A percentile compares a stretch with the other conserved stretches of the same genome.
phyloP scores from a whole-genome alignment of 2,888 invertebrate genomes.

The Athalia circularis region DNA sequence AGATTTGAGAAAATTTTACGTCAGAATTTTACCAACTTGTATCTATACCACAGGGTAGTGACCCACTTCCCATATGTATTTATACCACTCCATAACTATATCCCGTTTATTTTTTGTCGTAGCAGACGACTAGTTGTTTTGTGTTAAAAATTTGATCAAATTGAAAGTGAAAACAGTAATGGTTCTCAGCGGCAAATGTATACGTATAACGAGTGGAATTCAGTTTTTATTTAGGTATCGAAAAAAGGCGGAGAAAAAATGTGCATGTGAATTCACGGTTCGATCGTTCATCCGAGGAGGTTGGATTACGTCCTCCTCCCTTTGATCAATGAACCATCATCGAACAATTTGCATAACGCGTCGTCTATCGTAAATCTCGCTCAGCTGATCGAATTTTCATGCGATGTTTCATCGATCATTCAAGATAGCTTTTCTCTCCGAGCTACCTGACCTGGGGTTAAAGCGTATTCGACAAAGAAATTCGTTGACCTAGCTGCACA shows the following conservation, averaged over 20 bases:
- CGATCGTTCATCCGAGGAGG: too few species aligned
- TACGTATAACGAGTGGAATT: background rate
- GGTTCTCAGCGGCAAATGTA: background rate
- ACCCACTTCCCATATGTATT: conserved; percentile 68
- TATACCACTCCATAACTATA: conserved; percentile 58
- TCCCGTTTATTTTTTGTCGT: background rate
- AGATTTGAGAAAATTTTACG: conserved; percentile 3
- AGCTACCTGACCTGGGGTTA: conserved; percentile 14
- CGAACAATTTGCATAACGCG: conserved; percentile 31
- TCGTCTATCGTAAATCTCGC: conserved; percentile 1
- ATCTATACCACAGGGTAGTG: conserved; percentile 58
- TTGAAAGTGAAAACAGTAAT: background rate
- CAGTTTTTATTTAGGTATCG: background rate
- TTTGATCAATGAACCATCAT: background rate
- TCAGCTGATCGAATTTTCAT: conserved; percentile 34
- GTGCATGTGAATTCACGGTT: too few species aligned
- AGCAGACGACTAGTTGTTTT: conserved; percentile 26
- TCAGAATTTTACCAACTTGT: background rate
- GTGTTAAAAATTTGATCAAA: conserved; percentile 8
- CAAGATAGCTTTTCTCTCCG: conserved; percentile 13
- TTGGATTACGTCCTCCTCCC: background rate
- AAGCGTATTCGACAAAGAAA: conserved; percentile 17
- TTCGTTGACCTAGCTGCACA: conserved; percentile 16
- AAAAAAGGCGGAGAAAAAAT: background rate
- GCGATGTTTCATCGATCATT: conserved; percentile 35